Conservation (phyloP, 2,797 vertebrate genomes). For the Sebastolobus altivelis region DNA sequence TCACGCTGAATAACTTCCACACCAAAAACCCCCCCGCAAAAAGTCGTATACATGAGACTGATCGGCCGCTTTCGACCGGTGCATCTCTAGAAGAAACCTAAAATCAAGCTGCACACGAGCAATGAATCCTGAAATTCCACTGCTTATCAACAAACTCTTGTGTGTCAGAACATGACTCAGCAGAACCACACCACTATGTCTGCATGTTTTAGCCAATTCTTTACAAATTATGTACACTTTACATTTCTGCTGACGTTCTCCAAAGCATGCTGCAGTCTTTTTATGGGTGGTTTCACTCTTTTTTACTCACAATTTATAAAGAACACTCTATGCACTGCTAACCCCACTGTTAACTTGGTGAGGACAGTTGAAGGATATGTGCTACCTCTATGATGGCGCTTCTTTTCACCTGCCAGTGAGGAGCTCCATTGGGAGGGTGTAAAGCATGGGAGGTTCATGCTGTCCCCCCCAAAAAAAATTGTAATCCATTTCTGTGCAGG, state of each 20-base stretch:
- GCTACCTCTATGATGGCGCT: neutral
- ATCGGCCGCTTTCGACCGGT: too few species aligned
- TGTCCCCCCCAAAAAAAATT: too few species aligned
- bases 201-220: neutral
- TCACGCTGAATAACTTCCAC: too few species aligned
- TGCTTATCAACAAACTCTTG: neutral
- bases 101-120: neutral
- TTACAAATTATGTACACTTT: too few species aligned
- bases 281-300: too few species aligned
- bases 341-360: neutral
- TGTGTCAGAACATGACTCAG: neutral
- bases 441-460: too few species aligned
- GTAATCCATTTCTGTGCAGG: neutral
- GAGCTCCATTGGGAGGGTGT: neutral
- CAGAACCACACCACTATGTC: too few species aligned
- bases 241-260: too few species aligned
- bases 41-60: too few species aligned
- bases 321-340: neutral
- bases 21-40: too few species aligned
- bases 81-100: neutral
- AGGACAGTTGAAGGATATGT: neutral
- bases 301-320: too few species aligned
- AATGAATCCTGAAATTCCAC: neutral
- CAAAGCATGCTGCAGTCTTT: neutral
- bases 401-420: neutral